Base-by-base conservation (phyloP, 2,888 invertebrate genomes). In the Ophioninae sp. region DNA sequence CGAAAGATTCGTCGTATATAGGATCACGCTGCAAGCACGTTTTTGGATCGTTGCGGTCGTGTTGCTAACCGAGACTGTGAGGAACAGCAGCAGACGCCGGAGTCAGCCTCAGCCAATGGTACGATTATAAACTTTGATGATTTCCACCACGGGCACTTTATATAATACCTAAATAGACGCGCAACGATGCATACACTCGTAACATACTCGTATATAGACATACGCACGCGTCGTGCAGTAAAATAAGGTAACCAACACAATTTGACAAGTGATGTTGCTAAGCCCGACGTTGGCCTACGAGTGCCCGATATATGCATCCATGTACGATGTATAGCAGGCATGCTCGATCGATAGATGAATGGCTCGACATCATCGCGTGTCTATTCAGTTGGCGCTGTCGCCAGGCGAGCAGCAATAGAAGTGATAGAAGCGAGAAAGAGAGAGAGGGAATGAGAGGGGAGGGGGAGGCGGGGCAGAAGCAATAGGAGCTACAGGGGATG, bases 281-380 rank as follows among this genome's bases (percentile, higher is more conserved):
- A 41, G 65, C 65, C 39, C n/a, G 20, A 13, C 44, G 44, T 41
- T 41, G n/a, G 67, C 6, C n/a, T 67, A 20, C 41, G 41, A 41
- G 22, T n/a, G 67, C 10, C 23, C 44, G 44, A 51, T 51, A 63
- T 63, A 63, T 63, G 17, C 23, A 64, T 69, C 22, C 68, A 20
- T 44, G 8, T 22, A 44, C 22, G n/a, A 13, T 37, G 8, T 37
- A 58, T 17, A 58, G 71, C 30, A 58, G 37, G 17, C 20, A 30
- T 30, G 30, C 9, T n/a, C 58, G 83, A 86, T 86, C 86, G 84
- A 86, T 86, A 85, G 83, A 86, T 85, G 86, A 86, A 86, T 85
- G 82, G 84, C 82, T 71, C 82, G 72, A 84, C 84, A 83, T 84
- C 82, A 84, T 81, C 84, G 84, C 79, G 81, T 86, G 86, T 86